phyloP scores from a whole-genome alignment of 2,113 vertebrate species.

The Cheirogaleus medius region DNA sequence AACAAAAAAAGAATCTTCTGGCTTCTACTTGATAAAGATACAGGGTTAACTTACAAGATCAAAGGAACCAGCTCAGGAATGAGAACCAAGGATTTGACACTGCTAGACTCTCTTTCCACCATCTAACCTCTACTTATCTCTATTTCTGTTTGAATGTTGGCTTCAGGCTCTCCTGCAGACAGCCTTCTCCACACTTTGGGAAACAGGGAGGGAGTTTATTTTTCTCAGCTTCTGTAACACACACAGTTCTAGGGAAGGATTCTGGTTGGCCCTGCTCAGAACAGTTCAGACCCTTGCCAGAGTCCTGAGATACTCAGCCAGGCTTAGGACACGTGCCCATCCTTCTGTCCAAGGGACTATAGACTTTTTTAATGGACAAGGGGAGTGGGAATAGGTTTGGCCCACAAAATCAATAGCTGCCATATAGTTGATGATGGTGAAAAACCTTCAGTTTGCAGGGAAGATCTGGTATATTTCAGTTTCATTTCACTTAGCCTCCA shows the following conservation, averaged over 20 bases:
- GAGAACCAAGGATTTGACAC: not conserved
- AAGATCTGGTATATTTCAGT: not conserved
- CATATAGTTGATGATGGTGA: not conserved
- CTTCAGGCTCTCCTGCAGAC: not conserved
- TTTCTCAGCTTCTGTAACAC: not conserved
- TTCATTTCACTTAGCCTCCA: conserved; percentile 2
- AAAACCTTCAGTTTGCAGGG: not conserved
- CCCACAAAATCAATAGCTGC: not conserved
- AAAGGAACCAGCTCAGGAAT: not conserved
- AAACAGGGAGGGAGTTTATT: not conserved
- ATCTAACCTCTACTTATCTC: not conserved
- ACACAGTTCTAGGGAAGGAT: not conserved
- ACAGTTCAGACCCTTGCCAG: not conserved
- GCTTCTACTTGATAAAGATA: not conserved
- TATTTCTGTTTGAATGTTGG: not conserved
- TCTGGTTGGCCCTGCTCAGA: not conserved
- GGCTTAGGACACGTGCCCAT: not conserved
- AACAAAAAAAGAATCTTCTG: conserved; percentile 29
- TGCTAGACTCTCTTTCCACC: not conserved
- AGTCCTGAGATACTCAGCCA: not conserved
- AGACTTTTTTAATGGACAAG: not conserved
- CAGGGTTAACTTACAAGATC: not conserved
- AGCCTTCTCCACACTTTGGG: not conserved
- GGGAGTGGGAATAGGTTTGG: not conserved
- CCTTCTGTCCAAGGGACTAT: not conserved